A percentile compares a stretch with the other conserved stretches of the same genome.
phyloP scores from a whole-genome alignment of 2,888 invertebrate genomes.

The Dynastes hyllus region DNA sequence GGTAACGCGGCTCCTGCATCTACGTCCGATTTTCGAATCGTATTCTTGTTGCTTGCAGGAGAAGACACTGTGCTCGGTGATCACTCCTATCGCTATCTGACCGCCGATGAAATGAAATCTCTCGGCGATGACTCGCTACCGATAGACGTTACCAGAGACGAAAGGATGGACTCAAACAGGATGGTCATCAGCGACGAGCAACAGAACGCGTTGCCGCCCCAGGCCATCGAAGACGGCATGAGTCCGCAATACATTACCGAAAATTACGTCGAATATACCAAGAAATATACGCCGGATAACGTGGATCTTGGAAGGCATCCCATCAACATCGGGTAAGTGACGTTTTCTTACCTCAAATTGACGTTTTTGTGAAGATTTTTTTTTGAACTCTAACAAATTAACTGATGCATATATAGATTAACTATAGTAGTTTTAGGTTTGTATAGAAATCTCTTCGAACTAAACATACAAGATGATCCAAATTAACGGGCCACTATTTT shows the following conservation, averaged over 20 bases:
- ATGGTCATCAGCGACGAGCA: constrained; percentile 73
- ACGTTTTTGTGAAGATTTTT: constrained; percentile 1
- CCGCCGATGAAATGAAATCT: constrained; percentile 96
- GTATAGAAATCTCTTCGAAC: too few species aligned
- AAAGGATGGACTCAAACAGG: constrained; percentile 83
- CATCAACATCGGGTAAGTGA: constrained; percentile 78
- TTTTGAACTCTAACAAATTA: constrained; percentile 7
- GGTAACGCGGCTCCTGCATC: neutral
- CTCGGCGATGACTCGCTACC: constrained; percentile 94
- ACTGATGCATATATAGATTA: neutral
- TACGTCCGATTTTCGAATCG: constrained; percentile 16
- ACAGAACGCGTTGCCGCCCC: constrained; percentile 71
- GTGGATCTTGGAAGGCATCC: constrained; percentile 76
- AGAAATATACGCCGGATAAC: constrained; percentile 76
- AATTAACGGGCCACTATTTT: too few species aligned
- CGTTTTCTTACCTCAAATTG: constrained; percentile 16
- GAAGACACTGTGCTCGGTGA: constrained; percentile 94
- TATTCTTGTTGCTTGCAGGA: constrained; percentile 73
- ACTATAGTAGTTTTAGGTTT: neutral
- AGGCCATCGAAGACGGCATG: constrained; percentile 76
- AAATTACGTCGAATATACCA: constrained; percentile 71
- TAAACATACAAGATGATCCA: too few species aligned
- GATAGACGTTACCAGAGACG: constrained; percentile 94
- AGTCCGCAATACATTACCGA: constrained; percentile 77
- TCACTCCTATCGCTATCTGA: constrained; percentile 92